A percentile compares a stretch with the other conserved stretches of the same genome.
Conservation (phyloP, 2,888 invertebrate species). For the Macrosiphum euphorbiae region DNA sequence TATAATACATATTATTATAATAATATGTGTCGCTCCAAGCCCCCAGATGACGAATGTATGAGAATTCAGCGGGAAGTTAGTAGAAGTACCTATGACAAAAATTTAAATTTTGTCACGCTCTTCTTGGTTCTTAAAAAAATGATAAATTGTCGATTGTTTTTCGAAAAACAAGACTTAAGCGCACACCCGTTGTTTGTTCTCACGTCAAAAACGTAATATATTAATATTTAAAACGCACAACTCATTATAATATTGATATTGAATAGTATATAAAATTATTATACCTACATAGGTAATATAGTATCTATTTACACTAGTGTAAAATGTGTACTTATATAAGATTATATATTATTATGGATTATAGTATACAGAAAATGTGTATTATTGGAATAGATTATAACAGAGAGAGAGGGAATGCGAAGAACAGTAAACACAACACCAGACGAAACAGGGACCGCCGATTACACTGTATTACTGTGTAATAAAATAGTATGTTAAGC, state of each 20-base stretch:
- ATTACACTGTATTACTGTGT: not conserved
- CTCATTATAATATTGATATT: not conserved
- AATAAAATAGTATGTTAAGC: not conserved
- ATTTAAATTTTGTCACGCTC: conserved; percentile 36
- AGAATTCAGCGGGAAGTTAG: not conserved
- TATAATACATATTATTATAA: not conserved
- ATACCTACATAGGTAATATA: not conserved
- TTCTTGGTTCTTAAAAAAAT: not conserved
- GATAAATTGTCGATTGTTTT: conserved; percentile 22
- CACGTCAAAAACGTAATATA: not conserved
- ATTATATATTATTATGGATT: not conserved
- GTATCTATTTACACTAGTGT: not conserved
- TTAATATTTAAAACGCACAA: not conserved
- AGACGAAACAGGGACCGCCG: not conserved
- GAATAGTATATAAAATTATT: not conserved
- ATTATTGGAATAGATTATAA: not conserved
- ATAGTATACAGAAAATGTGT: not conserved
- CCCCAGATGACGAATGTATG: not conserved
- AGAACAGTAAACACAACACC: not conserved
- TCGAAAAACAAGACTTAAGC: not conserved
- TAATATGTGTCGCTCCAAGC: not conserved
- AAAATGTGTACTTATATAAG: not conserved
- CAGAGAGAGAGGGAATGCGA: not conserved
- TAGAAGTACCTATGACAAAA: not conserved
- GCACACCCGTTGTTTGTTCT: not conserved